A percentile compares a stretch with the other conserved stretches of the same genome.
These are phyloP conservation scores for Reticulitermes lucifugus DNA, from an alignment of 2,888 invertebrate species.

Conservation along the genomic window DNA sequence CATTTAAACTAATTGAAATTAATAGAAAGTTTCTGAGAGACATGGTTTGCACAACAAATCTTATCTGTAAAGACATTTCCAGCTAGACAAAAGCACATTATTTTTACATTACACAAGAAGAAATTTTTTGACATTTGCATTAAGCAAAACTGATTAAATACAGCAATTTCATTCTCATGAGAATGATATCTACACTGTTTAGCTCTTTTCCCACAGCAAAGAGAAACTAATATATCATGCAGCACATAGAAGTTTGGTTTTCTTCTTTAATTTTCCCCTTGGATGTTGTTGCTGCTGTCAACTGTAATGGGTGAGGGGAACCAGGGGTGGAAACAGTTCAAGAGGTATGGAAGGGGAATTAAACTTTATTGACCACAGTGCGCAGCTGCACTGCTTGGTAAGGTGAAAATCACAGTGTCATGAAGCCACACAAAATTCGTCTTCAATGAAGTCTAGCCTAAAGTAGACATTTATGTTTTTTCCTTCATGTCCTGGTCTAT, in stretches of 20 bases:
- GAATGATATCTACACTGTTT: not conserved
- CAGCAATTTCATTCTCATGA: too few species aligned
- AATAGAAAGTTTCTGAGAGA: not conserved
- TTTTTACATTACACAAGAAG: not conserved
- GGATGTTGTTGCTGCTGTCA: conserved; percentile 35
- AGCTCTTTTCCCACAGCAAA: conserved; percentile 2
- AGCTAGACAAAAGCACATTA: not conserved
- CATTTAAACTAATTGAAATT: not conserved
- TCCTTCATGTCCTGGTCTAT: not conserved
- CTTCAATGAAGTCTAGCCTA: not conserved
- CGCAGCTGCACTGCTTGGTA: conserved; percentile 40
- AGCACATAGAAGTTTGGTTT: conserved; percentile 30
- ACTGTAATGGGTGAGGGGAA: not conserved
- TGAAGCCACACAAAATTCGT: conserved; percentile 31
- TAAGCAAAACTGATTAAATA: too few species aligned
- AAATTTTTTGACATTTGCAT: too few species aligned
- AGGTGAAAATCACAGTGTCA: conserved; percentile 12
- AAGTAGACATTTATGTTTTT: not conserved
- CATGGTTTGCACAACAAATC: not conserved
- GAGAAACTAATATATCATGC: conserved; percentile 25
- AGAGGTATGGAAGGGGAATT: conserved; percentile 32
- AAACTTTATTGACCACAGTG: conserved; percentile 38
- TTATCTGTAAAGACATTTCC: not conserved
- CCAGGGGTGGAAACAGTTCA: conserved; percentile 24
- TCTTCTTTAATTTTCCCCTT: conserved; percentile 35